phyloP scores from a whole-genome alignment of 2,113 vertebrate species.

The Cochlearius cochlearius region DNA sequence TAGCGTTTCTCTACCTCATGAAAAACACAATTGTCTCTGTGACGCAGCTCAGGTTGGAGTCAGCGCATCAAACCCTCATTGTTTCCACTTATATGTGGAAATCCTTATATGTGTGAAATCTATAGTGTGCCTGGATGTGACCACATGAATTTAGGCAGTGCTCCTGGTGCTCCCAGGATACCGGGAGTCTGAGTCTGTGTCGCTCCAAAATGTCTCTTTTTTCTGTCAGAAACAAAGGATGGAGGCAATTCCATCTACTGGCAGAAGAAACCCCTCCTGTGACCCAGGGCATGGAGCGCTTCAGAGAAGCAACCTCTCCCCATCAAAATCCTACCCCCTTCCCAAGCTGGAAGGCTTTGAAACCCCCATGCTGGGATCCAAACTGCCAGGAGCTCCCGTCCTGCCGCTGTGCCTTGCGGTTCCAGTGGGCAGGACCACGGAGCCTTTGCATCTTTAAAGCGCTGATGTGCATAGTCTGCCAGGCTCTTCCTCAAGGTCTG shows the following conservation, averaged over 20 bases:
- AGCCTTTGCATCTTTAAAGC: background rate
- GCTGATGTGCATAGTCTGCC: rapidly evolving
- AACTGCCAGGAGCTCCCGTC: background rate
- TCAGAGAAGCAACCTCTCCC: background rate
- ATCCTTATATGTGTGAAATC: background rate
- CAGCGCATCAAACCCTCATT: background rate
- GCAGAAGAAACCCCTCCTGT: background rate
- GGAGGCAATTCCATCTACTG: background rate
- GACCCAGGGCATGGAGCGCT: background rate
- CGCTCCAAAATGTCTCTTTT: background rate
- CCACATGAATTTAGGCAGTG: background rate
- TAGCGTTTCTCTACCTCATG: background rate
- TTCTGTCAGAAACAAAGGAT: background rate
- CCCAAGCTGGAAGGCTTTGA: background rate
- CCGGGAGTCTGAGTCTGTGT: rapidly evolving
- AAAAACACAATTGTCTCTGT: background rate
- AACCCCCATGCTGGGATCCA: background rate
- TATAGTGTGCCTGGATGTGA: background rate
- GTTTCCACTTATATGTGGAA: background rate
- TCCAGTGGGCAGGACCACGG: background rate
- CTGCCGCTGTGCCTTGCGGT: rapidly evolving
- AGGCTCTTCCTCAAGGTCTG: background rate
- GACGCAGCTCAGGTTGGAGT: background rate
- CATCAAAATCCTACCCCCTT: background rate
- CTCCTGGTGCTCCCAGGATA: background rate